Base-by-base conservation (phyloP, 1,140 invertebrate species). In the Coptotermes formosanus region DNA sequence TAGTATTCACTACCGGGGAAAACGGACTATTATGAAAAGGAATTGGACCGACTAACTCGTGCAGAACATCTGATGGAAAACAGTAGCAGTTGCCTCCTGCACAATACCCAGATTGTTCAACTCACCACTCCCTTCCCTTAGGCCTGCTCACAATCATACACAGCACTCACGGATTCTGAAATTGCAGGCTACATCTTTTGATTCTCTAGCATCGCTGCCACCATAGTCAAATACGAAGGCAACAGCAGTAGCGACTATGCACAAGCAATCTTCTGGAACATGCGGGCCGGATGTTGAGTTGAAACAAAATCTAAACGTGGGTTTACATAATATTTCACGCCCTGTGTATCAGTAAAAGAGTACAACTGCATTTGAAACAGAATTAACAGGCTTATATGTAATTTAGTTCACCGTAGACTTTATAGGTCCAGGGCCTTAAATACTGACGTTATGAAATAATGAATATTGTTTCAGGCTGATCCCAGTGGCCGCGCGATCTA, bases 61-160 rank as follows among this genome's bases (percentile, higher is more conserved):
- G 30, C 0, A 14, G 64, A n/a, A 75, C 64, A 75, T 75, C 30
- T 75, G 64, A 75, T 75, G 59, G 64, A 75, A 75, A 30, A 75
- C 64, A 75, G 59, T 23, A 64, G 59, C 25, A 64, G 59, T 64
- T 64, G 8, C 59, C 7, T 64, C 59, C 12, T 64, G 64, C 64
- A 75, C 25, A 75, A 75, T 75, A 75, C 64, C n/a, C 64, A 55
- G 25, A 75, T 75, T 75, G 64, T 75, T 75, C 25, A 75, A 30
- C n/a, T 16, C n/a, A 25, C 25, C 64, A 25, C 7, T 25, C 25
- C 12, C 59, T 3, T 8, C n/a, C 64, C n/a, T 30, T 59, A 14
- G 14, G 21, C 55, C 55, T 23, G 2, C 55, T 75, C 14, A 75
- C n/a, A 55, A 21, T 75, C 64, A 16, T 75, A 75, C n/a, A n/a